phyloP scores from a whole-genome alignment of 2,113 vertebrate species.

The Anser cygnoides region DNA sequence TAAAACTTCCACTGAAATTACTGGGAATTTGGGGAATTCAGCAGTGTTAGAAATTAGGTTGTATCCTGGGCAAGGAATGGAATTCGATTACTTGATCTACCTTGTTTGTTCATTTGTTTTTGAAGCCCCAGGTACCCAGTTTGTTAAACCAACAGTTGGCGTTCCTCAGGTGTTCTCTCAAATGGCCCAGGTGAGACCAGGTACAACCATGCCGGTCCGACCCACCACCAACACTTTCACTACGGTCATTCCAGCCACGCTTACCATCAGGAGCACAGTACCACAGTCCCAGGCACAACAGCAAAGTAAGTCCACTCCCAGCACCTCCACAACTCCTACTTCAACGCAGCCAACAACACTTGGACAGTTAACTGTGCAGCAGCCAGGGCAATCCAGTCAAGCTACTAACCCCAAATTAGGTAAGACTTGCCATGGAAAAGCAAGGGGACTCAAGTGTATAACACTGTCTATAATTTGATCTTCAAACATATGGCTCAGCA shows the following conservation, averaged over 20 bases:
- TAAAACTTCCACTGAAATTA: not conserved
- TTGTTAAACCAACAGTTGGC: slow-evolving; percentile 86
- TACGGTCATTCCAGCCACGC: slow-evolving; percentile 87
- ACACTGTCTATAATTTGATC: not conserved
- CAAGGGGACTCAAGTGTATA: not conserved
- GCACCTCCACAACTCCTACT: slow-evolving; percentile 75
- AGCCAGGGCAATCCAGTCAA: slow-evolving; percentile 74
- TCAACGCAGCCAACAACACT: slow-evolving; percentile 73
- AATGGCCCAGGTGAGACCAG: slow-evolving; percentile 80
- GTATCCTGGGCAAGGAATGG: not conserved
- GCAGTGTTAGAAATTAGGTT: not conserved
- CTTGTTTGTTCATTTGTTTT: not conserved
- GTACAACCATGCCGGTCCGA: slow-evolving; percentile 73
- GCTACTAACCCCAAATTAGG: slow-evolving; percentile 79
- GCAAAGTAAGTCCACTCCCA: slow-evolving; percentile 77
- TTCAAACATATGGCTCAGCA: not conserved
- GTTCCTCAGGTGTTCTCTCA: slow-evolving; percentile 86
- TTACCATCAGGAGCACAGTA: slow-evolving; percentile 85
- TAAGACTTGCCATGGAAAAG: slow-evolving; percentile 56
- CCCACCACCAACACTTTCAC: slow-evolving; percentile 82
- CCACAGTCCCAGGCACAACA: slow-evolving; percentile 76
- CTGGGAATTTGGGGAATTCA: not conserved
- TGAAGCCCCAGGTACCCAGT: slow-evolving; percentile 83
- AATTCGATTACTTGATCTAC: rapidly evolving
- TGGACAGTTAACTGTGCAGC: slow-evolving; percentile 72